Base-by-base conservation (phyloP, 2,888 invertebrate species). In the Argyra leucocephala region DNA sequence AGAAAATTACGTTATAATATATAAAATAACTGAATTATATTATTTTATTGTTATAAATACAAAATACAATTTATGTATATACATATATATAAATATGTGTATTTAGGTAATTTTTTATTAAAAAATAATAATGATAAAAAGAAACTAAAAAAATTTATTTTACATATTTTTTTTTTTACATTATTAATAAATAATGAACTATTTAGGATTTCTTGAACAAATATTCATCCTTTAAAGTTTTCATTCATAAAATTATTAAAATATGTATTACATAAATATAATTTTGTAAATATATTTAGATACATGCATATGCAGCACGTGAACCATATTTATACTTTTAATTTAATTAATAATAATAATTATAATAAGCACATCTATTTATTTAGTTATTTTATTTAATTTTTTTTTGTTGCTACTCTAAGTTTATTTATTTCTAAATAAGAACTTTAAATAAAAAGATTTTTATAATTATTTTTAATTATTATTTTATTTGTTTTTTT, bases 191-290 rank as follows among this genome's bases (percentile, higher is more conserved):
- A 37, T 63, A 24, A 36, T 59, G 58, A 63, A 58, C 31, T 36
- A 48, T 64, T 62, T 22, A 65, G 69, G 71, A 74, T 70, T 69
- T 69, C 69, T 67, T 69, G 69, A 73, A 74, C 70, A 72, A 69
- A 73, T 73, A 72, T 73, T 68, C 70, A 70, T 71, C 71, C 70
- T 65, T 57, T 12, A 21, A 62, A 26, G 31, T 18, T 62, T 21
- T 22, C 6, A 23, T 57, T 63, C 36, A 5, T 48, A 23, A 37
- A 18, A 48, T 48, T 18, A 18, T 12, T 48, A 3, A 48, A 48
- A 18, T 48, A 48, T 48, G 18, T 18, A 18, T n/a, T 15, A 37
- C 37, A 37, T 37, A 3, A 10, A 15, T 48, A 48, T 48, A 48
- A 18, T 48, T 3, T 48, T 48, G 18, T 48, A 48, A 3, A 48